These are phyloP conservation scores for Seira sanloemensis DNA, from an alignment of 2,888 invertebrate species.

Conservation along the genomic window DNA sequence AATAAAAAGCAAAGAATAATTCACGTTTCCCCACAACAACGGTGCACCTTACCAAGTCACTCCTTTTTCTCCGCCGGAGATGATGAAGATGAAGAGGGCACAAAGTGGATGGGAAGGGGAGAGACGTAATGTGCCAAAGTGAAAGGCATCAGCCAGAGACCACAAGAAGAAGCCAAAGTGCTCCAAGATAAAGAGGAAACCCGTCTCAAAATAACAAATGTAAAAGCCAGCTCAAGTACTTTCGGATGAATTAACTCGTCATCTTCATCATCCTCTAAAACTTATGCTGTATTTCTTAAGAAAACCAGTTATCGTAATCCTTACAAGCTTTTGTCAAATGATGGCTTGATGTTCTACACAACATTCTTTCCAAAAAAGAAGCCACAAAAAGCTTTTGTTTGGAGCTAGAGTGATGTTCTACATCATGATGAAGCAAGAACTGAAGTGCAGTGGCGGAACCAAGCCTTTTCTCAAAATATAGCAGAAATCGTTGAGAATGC, in stretches of 20 bases:
- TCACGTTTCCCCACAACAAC: conserved; percentile 31
- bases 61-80: conserved; percentile 22
- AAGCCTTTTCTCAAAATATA: conserved; percentile 45
- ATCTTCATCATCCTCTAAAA: conserved; percentile 52
- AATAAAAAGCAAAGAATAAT: conserved; percentile 43
- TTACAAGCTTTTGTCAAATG: conserved; percentile 38
- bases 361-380: conserved; percentile 35
- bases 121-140: conserved; percentile 18
- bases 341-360: conserved; percentile 51
- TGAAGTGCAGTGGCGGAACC: conserved; percentile 56
- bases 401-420: conserved; percentile 5
- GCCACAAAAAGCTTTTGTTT: conserved; percentile 47
- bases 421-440: too few relatives aligned
- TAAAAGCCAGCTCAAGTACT: conserved; percentile 48
- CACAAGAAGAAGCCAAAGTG: conserved; percentile 38
- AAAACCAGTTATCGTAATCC: conserved; percentile 52
- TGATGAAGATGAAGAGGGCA: conserved; percentile 31
- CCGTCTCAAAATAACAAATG: conserved; percentile 37
- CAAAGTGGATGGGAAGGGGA: conserved; percentile 27
- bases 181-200: conserved; percentile 17
- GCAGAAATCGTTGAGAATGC: too few relatives aligned
- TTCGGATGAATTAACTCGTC: conserved; percentile 59
- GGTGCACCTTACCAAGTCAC: conserved; percentile 20
- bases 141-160: conserved; percentile 28
- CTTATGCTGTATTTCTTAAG: conserved; percentile 14